Conservation (phyloP, 2,113 vertebrate genomes). For the Scomber japonicus region DNA sequence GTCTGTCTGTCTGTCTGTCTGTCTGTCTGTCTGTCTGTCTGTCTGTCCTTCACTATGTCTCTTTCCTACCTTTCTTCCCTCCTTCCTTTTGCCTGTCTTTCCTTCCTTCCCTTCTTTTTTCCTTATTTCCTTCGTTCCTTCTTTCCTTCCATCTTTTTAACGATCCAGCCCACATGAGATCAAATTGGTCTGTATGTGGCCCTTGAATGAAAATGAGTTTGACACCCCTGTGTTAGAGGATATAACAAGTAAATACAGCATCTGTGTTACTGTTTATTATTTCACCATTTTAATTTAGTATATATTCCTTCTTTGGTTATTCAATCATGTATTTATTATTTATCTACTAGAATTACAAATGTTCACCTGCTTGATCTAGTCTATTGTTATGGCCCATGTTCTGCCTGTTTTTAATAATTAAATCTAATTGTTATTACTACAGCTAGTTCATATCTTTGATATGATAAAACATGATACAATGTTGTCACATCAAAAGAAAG, state of each 20-base stretch:
- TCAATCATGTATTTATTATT: slow-evolving; percentile 2
- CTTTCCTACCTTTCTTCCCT: no score
- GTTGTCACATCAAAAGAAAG: slow-evolving; percentile 17
- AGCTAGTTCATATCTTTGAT: slow-evolving; percentile 25
- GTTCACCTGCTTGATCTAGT: not conserved
- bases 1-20: no score
- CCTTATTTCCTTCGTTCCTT: no score
- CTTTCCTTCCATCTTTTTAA: no score
- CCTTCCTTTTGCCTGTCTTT: no score
- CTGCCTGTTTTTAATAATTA: not conserved
- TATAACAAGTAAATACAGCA: not conserved
- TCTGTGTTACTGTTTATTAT: not conserved
- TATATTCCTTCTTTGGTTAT: not conserved
- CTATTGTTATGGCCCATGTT: not conserved
- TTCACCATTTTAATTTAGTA: not conserved
- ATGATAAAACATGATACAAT: not conserved
- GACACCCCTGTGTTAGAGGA: no score
- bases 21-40: no score
- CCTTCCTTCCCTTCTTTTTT: no score
- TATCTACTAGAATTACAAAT: slow-evolving; percentile 36
- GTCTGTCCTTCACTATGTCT: no score
- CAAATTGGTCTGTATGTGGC: no score
- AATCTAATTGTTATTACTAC: not conserved
- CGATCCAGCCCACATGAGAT: no score
- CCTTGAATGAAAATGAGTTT: no score